Percentiles rank a stretch among this genome's conserved stretches.
phyloP scores from a whole-genome alignment of 2,797 vertebrate genomes.

The Characodon lateralis region DNA sequence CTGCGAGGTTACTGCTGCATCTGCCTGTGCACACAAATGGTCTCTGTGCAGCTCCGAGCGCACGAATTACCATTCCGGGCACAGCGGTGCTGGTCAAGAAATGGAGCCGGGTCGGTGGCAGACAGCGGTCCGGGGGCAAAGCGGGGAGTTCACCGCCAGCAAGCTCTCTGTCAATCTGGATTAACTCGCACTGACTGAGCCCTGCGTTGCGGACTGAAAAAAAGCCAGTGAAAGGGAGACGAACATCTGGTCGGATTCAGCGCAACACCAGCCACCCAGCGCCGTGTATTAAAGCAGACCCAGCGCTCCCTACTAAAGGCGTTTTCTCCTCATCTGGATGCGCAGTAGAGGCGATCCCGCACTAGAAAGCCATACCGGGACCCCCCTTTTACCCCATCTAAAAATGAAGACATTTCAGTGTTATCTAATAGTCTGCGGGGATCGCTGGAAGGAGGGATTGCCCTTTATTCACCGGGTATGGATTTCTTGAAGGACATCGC shows the following conservation, averaged over 20 bases:
- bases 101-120: constrained; percentile 74
- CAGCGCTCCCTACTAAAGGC: constrained; percentile 76
- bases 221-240: constrained; percentile 56
- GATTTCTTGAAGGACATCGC: constrained; percentile 77
- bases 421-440: constrained; percentile 35
- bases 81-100: constrained; percentile 76
- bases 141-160: constrained; percentile 57
- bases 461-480: constrained; percentile 59
- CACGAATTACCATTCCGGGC: constrained; percentile 78
- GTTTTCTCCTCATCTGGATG: constrained; percentile 78
- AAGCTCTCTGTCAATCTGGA: constrained; percentile 77
- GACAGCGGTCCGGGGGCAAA: constrained; percentile 58
- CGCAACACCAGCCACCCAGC: constrained; percentile 61
- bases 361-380: constrained; percentile 57
- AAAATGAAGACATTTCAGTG: constrained; percentile 43
- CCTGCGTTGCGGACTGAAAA: constrained; percentile 51
- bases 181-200: constrained; percentile 70
- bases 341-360: constrained; percentile 73
- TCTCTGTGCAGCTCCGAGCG: constrained; percentile 74
- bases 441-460: constrained; percentile 40
- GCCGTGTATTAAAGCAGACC: constrained; percentile 54
- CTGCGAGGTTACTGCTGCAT: constrained; percentile 74
- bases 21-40: constrained; percentile 76
- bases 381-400: constrained; percentile 20
- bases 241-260: constrained; percentile 80